phyloP scores from a whole-genome alignment of 2,113 vertebrate species.

The Arenaria interpres region DNA sequence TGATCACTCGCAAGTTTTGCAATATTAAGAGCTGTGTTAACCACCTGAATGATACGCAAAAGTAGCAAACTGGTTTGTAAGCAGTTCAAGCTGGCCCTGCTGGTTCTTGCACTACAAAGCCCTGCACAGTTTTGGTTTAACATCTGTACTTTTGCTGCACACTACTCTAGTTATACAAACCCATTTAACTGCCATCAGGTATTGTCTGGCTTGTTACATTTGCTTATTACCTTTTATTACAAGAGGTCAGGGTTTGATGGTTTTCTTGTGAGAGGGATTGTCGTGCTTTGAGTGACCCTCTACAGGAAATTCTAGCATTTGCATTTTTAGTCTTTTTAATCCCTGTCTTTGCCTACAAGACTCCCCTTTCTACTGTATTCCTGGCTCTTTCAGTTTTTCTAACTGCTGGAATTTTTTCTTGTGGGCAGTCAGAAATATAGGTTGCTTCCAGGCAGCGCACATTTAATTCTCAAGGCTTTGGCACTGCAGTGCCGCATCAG shows the following conservation, averaged over 20 bases:
- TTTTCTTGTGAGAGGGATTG: not conserved
- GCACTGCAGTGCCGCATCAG: not conserved
- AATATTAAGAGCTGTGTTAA: not conserved
- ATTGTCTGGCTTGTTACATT: not conserved
- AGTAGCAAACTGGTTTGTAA: not conserved
- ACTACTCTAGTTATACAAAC: not conserved
- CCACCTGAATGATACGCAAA: fast-evolving
- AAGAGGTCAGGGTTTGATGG: not conserved
- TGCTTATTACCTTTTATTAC: not conserved
- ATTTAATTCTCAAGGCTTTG: not conserved
- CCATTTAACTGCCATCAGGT: not conserved
- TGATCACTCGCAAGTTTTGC: not conserved
- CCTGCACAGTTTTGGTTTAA: not conserved
- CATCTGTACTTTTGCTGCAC: not conserved
- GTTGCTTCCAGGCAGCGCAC: not conserved
- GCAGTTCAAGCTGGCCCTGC: not conserved
- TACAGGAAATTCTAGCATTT: not conserved
- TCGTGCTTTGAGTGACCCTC: not conserved
- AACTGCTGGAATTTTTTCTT: not conserved
- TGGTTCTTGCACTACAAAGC: not conserved
- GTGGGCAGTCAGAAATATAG: not conserved
- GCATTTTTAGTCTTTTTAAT: not conserved
- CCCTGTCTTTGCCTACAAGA: not conserved
- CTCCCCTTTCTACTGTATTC: not conserved
- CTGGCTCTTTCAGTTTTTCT: not conserved